Evolutionary conservation across 2,888 invertebrate species (phyloP), one percentile per base, ranked within the genome.

Genomic region (Sialis fuliginosa): DNA sequence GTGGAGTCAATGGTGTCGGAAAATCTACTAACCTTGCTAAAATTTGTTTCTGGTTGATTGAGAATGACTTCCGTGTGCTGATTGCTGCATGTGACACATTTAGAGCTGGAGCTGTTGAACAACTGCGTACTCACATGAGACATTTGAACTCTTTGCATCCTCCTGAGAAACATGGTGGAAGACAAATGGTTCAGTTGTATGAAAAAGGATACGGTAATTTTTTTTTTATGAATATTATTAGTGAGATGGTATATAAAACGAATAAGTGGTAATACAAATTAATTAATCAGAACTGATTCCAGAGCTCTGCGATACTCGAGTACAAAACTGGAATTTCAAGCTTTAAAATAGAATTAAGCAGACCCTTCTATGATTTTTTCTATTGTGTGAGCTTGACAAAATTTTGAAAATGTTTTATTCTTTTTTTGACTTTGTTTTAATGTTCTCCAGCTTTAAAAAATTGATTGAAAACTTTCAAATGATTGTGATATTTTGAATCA

Each of bases 41-140:
- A 77, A 95, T 98, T 55, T 92, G 95, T 58, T 98, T 98, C 69
- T 99, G 98, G 98, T 70, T 98, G 56, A 89, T 97, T 52, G 97
- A 98, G 68, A 99, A 99, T 66, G 86, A 89, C 57, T 78, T 93
- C 62, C 81, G 85, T 34, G 98, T 98, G 34, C 68, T 98, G 59
- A 96, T 98, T 52, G 98, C 98, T 6, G 98, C 98, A 13, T 97
- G 98, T 62, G 98, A 98, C 69, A 98, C 98, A 39, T 98, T 98
- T 74, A 78, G 97, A 56, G 97, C 98, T 1, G 98, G 98, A 49
- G 98, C 98, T 30, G 98, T 98, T 1, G 98, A 98, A 63, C 98
- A 98, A 63, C 71, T 98, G 54, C 76, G 96, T 37, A 99, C 98
- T 0, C 98, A 98, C 67, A 84, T 81, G 50, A 71, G 87, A 0